phyloP scores from a whole-genome alignment of 35 echinoderm and acorn worm genomes.

The Strongylocentrotus purpuratus region DNA sequence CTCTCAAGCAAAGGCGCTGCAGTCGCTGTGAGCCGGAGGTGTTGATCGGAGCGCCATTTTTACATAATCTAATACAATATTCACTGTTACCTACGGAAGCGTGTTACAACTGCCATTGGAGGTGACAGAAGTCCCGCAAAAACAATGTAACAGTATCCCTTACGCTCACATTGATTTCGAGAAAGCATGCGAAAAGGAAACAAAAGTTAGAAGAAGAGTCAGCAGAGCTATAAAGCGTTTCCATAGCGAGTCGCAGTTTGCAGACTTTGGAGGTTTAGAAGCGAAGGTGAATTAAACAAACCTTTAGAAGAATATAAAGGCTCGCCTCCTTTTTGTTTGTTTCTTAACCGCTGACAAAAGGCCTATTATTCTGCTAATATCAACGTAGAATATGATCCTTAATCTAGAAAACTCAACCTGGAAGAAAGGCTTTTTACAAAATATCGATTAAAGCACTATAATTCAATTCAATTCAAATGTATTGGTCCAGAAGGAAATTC shows the following conservation, averaged over 20 bases:
- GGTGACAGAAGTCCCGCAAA: not conserved
- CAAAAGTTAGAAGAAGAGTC: not conserved
- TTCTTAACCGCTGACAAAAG: too few species aligned
- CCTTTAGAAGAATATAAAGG: not conserved
- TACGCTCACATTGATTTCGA: conserved; percentile 1
- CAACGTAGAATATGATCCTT: too few species aligned
- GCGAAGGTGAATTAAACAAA: not conserved
- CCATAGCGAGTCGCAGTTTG: not conserved
- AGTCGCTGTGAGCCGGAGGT: not conserved
- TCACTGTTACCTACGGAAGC: conserved; percentile 13
- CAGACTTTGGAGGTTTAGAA: not conserved
- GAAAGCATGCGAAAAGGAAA: not conserved
- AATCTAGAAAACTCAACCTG: too few species aligned
- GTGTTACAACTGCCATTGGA: not conserved
- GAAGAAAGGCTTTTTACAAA: too few species aligned
- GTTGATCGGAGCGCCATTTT: not conserved
- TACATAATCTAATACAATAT: conserved; percentile 45
- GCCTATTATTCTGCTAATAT: too few species aligned
- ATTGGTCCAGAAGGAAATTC: too few species aligned
- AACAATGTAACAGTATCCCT: not conserved
- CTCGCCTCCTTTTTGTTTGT: too few species aligned
- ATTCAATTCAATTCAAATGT: too few species aligned
- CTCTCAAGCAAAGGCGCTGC: not conserved
- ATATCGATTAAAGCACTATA: too few species aligned
- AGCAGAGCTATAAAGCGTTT: not conserved